Evolutionary conservation across 2,113 vertebrate genomes (phyloP).

Genomic region (Carassius auratus): DNA sequence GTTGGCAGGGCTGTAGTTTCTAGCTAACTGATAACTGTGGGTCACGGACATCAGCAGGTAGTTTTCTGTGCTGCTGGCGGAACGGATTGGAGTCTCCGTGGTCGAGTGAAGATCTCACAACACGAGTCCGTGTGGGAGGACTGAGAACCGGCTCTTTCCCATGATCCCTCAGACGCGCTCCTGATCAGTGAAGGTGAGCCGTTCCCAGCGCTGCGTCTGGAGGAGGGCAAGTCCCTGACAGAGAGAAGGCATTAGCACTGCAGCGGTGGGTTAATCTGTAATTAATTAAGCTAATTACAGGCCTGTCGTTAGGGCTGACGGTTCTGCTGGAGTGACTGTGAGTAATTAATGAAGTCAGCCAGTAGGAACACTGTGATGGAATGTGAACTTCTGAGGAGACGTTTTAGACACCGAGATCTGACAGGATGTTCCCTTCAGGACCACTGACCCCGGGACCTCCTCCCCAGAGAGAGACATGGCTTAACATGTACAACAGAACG

Average conservation of each 20-base stretch:
- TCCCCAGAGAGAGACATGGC: too few species aligned
- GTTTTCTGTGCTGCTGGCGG: conserved; percentile 86
- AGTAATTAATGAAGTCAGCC: conserved; percentile 77
- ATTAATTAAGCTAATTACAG: conserved; percentile 88
- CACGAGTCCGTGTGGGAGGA: conserved; percentile 84
- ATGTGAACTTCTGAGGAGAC: neutral
- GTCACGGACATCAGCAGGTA: conserved; percentile 74
- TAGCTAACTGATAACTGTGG: conserved; percentile 70
- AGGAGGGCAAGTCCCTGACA: conserved; percentile 77
- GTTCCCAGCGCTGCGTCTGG: neutral
- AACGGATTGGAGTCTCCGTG: conserved; percentile 89
- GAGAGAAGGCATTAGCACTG: conserved; percentile 75
- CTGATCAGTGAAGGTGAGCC: conserved; percentile 2
- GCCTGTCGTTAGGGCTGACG: conserved; percentile 51
- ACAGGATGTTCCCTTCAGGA: conserved; percentile 1
- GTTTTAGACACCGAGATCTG: neutral
- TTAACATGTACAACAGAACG: too few species aligned
- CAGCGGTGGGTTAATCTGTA: conserved; percentile 79
- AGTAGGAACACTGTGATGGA: conserved; percentile 73
- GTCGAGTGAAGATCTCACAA: conserved; percentile 86
- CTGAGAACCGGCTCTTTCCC: conserved; percentile 82
- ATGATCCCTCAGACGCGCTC: conserved; percentile 69
- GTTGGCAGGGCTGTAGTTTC: conserved; percentile 62
- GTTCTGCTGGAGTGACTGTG: conserved; percentile 48
- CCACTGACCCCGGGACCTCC: neutral